These are phyloP conservation scores for Cheirogaleus major DNA, from an alignment of 2,797 vertebrate species.

Conservation along the genomic window DNA sequence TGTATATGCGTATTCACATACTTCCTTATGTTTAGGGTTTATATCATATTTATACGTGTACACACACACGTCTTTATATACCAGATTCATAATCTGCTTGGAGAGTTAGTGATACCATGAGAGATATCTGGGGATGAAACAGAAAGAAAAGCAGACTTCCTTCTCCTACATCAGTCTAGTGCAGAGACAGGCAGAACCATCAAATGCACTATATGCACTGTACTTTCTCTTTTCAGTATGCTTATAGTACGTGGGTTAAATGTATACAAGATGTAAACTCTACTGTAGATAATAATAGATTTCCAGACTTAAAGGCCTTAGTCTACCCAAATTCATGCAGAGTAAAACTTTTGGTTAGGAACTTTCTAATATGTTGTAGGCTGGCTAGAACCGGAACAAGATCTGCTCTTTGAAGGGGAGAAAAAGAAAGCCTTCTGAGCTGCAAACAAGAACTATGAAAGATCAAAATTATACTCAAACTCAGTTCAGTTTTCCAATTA, in stretches of 20 bases:
- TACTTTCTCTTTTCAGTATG: not conserved
- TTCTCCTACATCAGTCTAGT: not conserved
- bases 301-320: not conserved
- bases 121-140: not conserved
- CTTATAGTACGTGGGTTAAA: not conserved
- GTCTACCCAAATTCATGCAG: not conserved
- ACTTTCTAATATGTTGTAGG: not conserved
- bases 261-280: not conserved
- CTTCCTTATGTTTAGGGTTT: not conserved
- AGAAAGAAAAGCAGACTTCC: not conserved
- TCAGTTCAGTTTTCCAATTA: not conserved
- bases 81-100: not conserved
- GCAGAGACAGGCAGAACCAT: not conserved
- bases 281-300: not conserved
- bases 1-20: not conserved
- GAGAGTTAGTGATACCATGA: not conserved
- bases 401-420: not conserved
- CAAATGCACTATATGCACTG: accelerated
- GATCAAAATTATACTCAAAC: not conserved
- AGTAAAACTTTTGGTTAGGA: not conserved
- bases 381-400: not conserved
- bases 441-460: not conserved
- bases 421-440: not conserved
- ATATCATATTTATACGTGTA: no score
- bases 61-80: not conserved